Base-by-base conservation (phyloP, 2,797 vertebrate species). In the Lacerta viridis region DNA sequence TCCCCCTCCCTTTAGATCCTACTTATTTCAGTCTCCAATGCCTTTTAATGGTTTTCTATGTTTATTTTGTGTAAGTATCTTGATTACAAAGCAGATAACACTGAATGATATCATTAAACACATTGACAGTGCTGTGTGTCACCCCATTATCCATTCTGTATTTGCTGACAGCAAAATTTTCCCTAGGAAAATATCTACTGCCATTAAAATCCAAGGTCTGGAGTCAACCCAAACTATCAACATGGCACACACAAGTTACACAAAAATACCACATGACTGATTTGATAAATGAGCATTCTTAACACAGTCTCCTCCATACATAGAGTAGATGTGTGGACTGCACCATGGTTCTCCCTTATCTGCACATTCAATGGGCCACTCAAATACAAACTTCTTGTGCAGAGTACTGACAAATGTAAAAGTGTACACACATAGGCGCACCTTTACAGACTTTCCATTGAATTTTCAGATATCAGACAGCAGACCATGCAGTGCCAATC, bases 31-130 rank as follows among this genome's bases (percentile, higher is more conserved):
- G 25, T 61, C 50, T 79, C 17, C 50, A 27, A 79, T 61, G 46
- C 23, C 46, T 80, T 87, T 61, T 59, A 59, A 72, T 39, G 5
- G 10, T 13, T 27, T 68, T 83, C 43, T 15, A 5, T 69, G 15
- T 83, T 77, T 88, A 68, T 69, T 69, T 69, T 41, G 20, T 59
- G n/a, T 77, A 83, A 69, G 23, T 59, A 29, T 69, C 41, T 69
- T 77, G 23, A 68, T 36, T 36, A 29, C 50, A 68, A 77, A 69
- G 33, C n/a, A 76, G 23, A 64, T 68, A 68, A 68, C 36, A 39
- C 68, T 39, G 8, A 71, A 71, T 2, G 4, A 33, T 66, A 43
- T 15, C 39, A 64, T 20, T 74, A 64, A 74, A 74, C 43, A 1
- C 4, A 7, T 41, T 68, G 36, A 10, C 4, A 64, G 27, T 66